A percentile compares a stretch with the other conserved stretches of the same genome.
These are phyloP conservation scores for Melanocharis versteri DNA, from an alignment of 2,113 vertebrate species.

Conservation along the genomic window DNA sequence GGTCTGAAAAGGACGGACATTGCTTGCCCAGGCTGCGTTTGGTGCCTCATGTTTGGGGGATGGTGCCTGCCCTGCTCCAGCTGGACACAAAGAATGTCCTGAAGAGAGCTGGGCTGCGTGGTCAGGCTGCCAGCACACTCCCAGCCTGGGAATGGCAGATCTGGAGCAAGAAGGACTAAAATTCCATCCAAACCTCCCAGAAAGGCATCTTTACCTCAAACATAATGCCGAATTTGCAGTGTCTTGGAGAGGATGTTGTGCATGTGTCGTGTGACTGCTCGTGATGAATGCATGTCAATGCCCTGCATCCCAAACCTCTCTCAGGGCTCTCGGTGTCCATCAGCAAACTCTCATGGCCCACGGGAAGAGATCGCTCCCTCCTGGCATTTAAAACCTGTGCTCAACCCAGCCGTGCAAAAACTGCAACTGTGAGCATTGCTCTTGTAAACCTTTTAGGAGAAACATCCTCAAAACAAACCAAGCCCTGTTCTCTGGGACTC, in stretches of 20 bases:
- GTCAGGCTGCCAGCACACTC: neutral
- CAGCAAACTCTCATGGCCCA: neutral
- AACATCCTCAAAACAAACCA: neutral
- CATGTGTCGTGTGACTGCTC: neutral
- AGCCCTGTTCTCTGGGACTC: neutral
- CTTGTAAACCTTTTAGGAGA: neutral
- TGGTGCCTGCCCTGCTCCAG: neutral
- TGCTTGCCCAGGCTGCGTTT: fast-evolving
- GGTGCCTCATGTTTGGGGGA: neutral
- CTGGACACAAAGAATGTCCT: fast-evolving
- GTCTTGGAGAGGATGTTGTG: neutral
- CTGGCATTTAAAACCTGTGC: neutral
- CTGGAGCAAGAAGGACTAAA: neutral
- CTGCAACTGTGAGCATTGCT: neutral
- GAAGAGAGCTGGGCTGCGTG: neutral
- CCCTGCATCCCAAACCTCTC: neutral
- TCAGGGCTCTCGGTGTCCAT: neutral
- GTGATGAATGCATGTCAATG: neutral
- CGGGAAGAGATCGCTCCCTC: neutral
- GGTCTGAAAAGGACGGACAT: neutral
- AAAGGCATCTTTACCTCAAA: neutral
- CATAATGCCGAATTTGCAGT: neutral
- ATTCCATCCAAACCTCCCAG: neutral
- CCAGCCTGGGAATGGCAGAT: neutral
- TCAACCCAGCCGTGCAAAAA: neutral